Base-by-base conservation (phyloP, 2,797 vertebrate species). In the Heliangelus exortis region DNA sequence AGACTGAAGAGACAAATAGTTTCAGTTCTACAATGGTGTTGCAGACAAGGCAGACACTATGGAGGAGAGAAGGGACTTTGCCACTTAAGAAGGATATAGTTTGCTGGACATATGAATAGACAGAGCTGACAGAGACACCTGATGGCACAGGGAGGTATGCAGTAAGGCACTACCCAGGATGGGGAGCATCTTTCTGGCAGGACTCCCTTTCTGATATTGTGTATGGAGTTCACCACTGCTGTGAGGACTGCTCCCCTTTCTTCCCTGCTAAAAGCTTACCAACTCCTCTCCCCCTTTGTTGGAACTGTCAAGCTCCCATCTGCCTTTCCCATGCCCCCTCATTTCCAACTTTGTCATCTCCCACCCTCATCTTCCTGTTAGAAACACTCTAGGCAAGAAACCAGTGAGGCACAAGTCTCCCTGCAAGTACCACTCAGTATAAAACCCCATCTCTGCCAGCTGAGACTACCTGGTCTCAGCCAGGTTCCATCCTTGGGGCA, bases 371-470 rank as follows among this genome's bases (percentile, higher is more conserved):
- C 19, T 73, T 61, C 41, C 34, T 69, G 61, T 59, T 89, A 28
- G 23, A 47, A 69, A 51, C 8, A 43, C 51, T 73, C 21, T 12
- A 62, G 21, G n/a, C 31, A 81, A 92, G 53, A 53, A 57, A 72
- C 15, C 7, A 61, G 43, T 7, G 6, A 47, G 5, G 29, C 20
- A 14, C 4, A 2, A 13, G 8, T 68, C 61, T 88, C 25, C 31
- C 15, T 9, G 4, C 18, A 4, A 1, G 1, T 36, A 36, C 26
- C 1, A 3, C 0, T 2, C 13, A 31, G 12, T 7, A 11, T 53
- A 34, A 74, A 57, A 74, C 14, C n/a, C n/a, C 63, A 2, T n/a
- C 21, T 72, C 20, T 34, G 15, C 12, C 26, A 88, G 10, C 31
- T 84, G 50, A 78, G 54, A 43, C 33, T 59, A 13, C 21, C 20